A percentile compares a stretch with the other conserved stretches of the same genome.
These are phyloP conservation scores for Nixonia krombeini DNA, from an alignment of 1,140 invertebrate species.

Conservation along the genomic window DNA sequence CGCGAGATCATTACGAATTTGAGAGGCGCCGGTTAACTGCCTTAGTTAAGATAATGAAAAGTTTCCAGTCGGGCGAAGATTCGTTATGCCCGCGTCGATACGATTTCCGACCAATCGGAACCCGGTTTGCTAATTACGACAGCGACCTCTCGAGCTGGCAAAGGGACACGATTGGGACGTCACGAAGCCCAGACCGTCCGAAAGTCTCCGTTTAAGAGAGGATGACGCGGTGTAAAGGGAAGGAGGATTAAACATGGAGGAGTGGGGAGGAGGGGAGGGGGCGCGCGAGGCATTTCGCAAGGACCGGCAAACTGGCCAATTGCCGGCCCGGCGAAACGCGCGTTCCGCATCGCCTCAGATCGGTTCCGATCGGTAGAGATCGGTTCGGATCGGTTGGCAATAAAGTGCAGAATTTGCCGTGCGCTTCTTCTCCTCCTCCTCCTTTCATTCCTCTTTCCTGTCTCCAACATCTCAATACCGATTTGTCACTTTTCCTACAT, in stretches of 20 bases:
- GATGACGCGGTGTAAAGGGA: conserved; percentile 23
- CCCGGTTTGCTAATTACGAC: background rate
- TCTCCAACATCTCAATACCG: no score
- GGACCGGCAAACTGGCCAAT: conserved; percentile 68
- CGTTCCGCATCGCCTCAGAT: no score
- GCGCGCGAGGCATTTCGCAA: conserved; percentile 54
- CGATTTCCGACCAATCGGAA: background rate
- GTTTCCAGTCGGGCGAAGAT: background rate
- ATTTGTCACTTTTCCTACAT: no score
- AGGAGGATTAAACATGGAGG: conserved; percentile 47
- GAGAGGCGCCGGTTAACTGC: conserved; percentile 32
- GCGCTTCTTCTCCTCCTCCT: conserved; percentile 45
- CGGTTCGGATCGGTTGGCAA: conserved; percentile 55
- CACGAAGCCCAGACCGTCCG: background rate
- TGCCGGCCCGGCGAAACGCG: conserved; percentile 63
- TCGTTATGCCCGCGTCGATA: background rate
- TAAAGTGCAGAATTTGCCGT: conserved; percentile 56
- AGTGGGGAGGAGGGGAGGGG: conserved; percentile 17
- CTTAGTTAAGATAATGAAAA: conserved; percentile 28
- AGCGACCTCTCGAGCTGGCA: background rate
- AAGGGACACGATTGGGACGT: background rate
- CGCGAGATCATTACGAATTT: conserved; percentile 22
- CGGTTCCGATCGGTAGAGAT: no score
- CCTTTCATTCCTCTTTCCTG: no score
- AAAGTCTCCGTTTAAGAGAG: conserved; percentile 20